Evolutionary conservation across 2,113 vertebrate species (phyloP), one percentile per base, ranked within the genome.

Genomic region (Drymodes brunneopygia): DNA sequence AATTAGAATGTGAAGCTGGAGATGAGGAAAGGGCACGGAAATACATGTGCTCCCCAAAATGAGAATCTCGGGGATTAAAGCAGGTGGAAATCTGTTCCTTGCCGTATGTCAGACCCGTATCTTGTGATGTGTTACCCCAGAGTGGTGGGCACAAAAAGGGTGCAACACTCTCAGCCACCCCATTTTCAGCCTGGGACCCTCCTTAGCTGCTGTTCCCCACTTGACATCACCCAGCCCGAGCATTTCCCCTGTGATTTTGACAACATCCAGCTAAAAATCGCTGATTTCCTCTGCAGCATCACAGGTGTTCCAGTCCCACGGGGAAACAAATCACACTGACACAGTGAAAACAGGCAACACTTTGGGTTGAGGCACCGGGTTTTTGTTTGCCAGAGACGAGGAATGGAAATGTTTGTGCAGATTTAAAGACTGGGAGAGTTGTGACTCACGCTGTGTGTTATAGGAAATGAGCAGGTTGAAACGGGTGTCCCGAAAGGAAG

Each of bases 271-370:
- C 50, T 28, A 42, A 81, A 89, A 66, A 23, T 33, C 10, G 33
- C 11, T 3, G 42, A 4, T 47, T 78, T 74, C 10, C 31, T 33
- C 44, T 11, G 38, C 21, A 47, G 47, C 65, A 81, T 40, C 73
- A 3, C 9, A 44, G 35, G 21, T 42, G 56, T 33, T 54, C 12
- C 23, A 54, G 60, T 35, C 51, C 33, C n/a, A 7, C 0, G 0
- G 19, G 17, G 8, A 10, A 23, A 12, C 10, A 44, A 50, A 67
- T 36, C 0, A 0, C 53, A 15, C 7, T 5, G 45, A 66, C n/a
- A 42, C 33, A 77, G 35, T 6, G 13, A 60, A 71, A 72, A 23
- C 1, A 18, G 42, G 47, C 24, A 69, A 15, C 38, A 10, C n/a
- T 71, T n/a, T 2, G 23, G 31, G 57, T 15, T 28, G 53, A 84